phyloP scores from a whole-genome alignment of 1,140 invertebrate species.

The Riptortus pedestris region DNA sequence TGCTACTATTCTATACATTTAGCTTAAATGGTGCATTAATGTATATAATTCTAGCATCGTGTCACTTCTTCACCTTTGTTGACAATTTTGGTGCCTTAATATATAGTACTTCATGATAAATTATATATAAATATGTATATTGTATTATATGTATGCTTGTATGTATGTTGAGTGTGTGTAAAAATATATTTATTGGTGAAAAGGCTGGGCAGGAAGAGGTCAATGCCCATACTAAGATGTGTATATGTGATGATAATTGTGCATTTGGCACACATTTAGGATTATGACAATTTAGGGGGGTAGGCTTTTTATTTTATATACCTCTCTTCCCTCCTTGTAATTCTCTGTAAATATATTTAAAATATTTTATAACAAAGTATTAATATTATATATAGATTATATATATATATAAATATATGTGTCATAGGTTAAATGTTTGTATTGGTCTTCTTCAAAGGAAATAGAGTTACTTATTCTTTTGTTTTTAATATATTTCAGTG shows the following conservation, averaged over 20 bases:
- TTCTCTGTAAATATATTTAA: conserved; percentile 15
- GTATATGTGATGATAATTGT: conserved; percentile 11
- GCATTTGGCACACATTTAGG: not conserved
- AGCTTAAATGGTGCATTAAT: not conserved
- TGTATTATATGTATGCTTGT: not conserved
- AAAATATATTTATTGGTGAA: not conserved
- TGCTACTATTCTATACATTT: not conserved
- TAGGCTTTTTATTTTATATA: conserved; percentile 16
- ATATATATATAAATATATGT: conserved; percentile 11
- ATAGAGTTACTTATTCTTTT: not conserved
- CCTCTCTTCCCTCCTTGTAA: conserved; percentile 11
- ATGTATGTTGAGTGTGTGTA: not conserved
- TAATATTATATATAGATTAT: conserved; percentile 9
- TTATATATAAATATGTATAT: not conserved
- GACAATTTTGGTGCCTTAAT: conserved; percentile 17
- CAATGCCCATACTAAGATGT: not conserved
- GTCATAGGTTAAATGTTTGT: not conserved
- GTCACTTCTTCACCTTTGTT: not conserved
- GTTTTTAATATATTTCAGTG: no score
- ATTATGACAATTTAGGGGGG: conserved; percentile 4
- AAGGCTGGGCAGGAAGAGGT: not conserved
- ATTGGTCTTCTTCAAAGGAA: conserved; percentile 1
- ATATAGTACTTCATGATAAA: not conserved
- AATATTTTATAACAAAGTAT: conserved; percentile 10
- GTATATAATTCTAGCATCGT: not conserved